These are phyloP conservation scores for Vanessa tameamea DNA, from an alignment of 1,140 invertebrate genomes.

Conservation along the genomic window DNA sequence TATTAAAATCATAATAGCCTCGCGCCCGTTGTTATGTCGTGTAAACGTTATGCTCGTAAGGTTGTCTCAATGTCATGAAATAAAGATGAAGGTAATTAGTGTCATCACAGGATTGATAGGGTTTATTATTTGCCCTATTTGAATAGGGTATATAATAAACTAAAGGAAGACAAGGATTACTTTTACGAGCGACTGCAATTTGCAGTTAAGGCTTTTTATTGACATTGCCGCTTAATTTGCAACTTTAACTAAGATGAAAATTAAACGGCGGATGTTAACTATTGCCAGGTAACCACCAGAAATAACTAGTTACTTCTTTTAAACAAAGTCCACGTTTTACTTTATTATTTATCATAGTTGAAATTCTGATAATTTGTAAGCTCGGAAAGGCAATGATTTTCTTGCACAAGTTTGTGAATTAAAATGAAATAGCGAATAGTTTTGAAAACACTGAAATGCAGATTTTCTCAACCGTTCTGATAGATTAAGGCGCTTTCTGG, in stretches of 20 bases:
- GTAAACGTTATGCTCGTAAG: background rate
- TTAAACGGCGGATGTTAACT: constrained; percentile 52
- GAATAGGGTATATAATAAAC: constrained; percentile 11
- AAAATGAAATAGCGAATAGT: constrained; percentile 16
- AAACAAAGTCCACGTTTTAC: too few species aligned
- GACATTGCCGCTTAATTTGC: constrained; percentile 23
- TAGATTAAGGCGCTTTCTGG: constrained; percentile 35
- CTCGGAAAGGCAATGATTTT: constrained; percentile 1
- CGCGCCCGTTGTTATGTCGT: background rate
- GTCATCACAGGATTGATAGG: constrained; percentile 13
- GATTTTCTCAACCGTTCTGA: constrained; percentile 19
- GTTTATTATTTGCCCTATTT: background rate
- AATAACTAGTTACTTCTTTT: constrained; percentile 58
- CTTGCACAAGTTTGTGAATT: constrained; percentile 43
- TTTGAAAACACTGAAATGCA: constrained; percentile 22
- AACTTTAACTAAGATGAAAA: constrained; percentile 57
- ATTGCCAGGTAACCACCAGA: constrained; percentile 45
- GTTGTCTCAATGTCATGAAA: background rate
- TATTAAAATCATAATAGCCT: constrained; percentile 17
- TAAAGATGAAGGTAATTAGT: constrained; percentile 22
- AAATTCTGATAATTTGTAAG: too few species aligned
- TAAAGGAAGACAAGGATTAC: constrained; percentile 52
- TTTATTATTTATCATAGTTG: too few species aligned
- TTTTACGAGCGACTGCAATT: constrained; percentile 65
- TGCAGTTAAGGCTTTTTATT: constrained; percentile 62